Conservation (phyloP, 2,888 invertebrate genomes). For the Asteroscopus sphinx region DNA sequence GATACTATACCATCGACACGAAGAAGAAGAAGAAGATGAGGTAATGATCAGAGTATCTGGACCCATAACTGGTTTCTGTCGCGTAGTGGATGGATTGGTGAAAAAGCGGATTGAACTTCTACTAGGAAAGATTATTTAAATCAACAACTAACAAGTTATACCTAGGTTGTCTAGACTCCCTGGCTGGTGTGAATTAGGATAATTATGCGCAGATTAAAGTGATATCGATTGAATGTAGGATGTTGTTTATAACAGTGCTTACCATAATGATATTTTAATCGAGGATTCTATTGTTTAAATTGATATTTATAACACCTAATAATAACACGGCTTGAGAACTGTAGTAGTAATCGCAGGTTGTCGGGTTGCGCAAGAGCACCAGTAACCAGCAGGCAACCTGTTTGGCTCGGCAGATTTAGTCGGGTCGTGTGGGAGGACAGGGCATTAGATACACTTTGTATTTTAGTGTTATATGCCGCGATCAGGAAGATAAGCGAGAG, state of each 20-base stretch:
- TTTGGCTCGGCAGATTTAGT: conserved; percentile 11
- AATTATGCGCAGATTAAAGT: not conserved
- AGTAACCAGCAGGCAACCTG: conserved; percentile 15
- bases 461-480: conserved; percentile 14
- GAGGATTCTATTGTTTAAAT: not conserved
- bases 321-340: not conserved
- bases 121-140: no score
- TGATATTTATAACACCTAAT: conserved; percentile 3
- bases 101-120: no score
- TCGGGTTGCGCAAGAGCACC: conserved; percentile 7
- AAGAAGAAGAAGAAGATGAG: no score
- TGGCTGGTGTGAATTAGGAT: not conserved
- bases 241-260: conserved; percentile 5
- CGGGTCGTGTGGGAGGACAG: conserved; percentile 30
- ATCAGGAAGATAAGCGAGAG: conserved; percentile 23
- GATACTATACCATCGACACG: no score
- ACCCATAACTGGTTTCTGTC: no score
- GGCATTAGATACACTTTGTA: conserved; percentile 15
- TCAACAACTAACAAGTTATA: no score
- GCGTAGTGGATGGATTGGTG: no score
- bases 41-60: no score
- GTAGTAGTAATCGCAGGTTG: conserved; percentile 4
- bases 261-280: not conserved
- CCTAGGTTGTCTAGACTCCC: no score
- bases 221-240: conserved; percentile 3